phyloP scores from a whole-genome alignment of 2,797 vertebrate genomes.

The Etheostoma perlongum region DNA sequence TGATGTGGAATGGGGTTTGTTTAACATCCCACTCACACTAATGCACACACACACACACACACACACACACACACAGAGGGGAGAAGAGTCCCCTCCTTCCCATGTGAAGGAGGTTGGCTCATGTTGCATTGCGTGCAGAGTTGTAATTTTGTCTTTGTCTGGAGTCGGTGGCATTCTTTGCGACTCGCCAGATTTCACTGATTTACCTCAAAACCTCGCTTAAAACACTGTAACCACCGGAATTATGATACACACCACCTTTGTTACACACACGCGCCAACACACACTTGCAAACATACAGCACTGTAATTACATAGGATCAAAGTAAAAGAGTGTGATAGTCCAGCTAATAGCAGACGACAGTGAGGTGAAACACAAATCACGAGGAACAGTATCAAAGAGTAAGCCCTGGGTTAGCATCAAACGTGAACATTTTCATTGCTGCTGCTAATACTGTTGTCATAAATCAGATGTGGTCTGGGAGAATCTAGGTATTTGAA shows the following conservation, averaged over 20 bases:
- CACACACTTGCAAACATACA: conserved; percentile 23
- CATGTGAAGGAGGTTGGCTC: conserved; percentile 39
- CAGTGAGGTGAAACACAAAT: conserved; percentile 42
- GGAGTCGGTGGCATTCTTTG: conserved; percentile 39
- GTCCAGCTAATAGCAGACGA: conserved; percentile 49
- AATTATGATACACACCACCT: conserved; percentile 19
- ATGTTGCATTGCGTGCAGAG: conserved; percentile 69
- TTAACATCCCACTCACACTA: conserved; percentile 25
- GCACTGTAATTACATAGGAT: conserved; percentile 48
- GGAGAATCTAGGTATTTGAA: background rate
- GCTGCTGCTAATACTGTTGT: background rate
- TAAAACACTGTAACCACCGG: conserved; percentile 27
- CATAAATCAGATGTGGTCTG: conserved; percentile 10
- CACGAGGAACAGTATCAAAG: conserved; percentile 57
- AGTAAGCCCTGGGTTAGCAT: background rate
- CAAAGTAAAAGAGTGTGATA: conserved; percentile 57
- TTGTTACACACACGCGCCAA: conserved; percentile 15
- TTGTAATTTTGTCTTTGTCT: conserved; percentile 62
- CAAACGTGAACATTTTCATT: conserved; percentile 4
- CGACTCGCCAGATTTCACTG: conserved; percentile 46
- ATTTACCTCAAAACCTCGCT: conserved; percentile 38
- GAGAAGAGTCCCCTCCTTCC: background rate
- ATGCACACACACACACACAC: conserved; percentile 3
- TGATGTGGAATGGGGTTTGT: conserved; percentile 34
- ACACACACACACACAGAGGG: background rate